A percentile compares a stretch with the other conserved stretches of the same genome.
Evolutionary conservation across 2,797 vertebrate genomes (phyloP).

Genomic region (Diceros bicornis): DNA sequence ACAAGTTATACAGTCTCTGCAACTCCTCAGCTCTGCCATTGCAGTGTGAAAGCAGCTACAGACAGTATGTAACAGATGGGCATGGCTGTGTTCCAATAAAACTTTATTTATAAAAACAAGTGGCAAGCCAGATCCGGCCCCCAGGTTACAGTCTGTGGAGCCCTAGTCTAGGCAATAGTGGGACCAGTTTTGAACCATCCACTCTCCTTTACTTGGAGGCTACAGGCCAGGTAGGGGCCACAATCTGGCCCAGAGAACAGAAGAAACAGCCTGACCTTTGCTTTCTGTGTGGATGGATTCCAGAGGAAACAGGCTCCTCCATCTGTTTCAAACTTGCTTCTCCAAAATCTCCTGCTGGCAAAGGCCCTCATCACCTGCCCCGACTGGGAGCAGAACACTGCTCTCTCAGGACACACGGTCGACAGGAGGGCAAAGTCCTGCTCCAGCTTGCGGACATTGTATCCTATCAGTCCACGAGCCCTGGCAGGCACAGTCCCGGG

Average conservation of each 20-base stretch:
- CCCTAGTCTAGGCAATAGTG: background rate
- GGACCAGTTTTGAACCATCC: background rate
- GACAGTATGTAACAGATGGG: fast-evolving
- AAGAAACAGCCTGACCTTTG: background rate
- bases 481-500: fast-evolving
- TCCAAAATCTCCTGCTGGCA: background rate
- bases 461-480: too few relatives aligned
- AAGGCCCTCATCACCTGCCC: background rate
- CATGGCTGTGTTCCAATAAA: background rate
- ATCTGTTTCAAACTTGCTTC: background rate
- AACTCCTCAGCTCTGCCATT: background rate
- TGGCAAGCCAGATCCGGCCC: background rate
- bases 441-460: background rate
- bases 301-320: background rate
- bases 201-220: background rate
- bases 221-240: background rate
- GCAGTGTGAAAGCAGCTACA: background rate
- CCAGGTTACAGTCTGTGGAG: background rate
- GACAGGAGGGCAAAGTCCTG: background rate
- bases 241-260: background rate
- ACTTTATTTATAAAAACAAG: background rate
- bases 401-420: background rate
- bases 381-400: fast-evolving
- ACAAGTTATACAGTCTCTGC: background rate
- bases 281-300: background rate